Evolutionary conservation across 2,888 invertebrate genomes (phyloP).

Genomic region (Linyphia triangularis): DNA sequence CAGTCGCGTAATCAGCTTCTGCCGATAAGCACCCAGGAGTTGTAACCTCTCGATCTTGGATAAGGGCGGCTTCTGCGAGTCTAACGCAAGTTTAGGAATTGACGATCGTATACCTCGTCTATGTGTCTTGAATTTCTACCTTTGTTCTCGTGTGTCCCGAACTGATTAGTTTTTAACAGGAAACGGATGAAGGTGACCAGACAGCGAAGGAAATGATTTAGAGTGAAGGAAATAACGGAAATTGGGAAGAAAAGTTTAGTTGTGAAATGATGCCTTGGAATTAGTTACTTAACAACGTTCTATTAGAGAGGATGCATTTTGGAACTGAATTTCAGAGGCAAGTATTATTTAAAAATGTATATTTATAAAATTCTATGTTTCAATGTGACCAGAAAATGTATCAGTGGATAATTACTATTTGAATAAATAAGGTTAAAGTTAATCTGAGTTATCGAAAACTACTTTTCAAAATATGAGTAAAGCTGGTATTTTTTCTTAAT

Average conservation of each 20-base stretch:
- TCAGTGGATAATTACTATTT: too few species aligned
- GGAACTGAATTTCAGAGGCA: neutral
- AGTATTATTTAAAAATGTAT: too few species aligned
- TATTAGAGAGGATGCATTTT: too few species aligned
- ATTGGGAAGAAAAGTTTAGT: neutral
- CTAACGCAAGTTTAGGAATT: constrained; percentile 1
- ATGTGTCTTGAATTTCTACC: neutral
- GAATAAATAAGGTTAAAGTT: too few species aligned
- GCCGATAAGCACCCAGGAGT: neutral
- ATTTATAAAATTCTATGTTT: too few species aligned
- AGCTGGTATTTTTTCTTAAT: too few species aligned
- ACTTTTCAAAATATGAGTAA: too few species aligned
- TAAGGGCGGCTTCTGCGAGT: neutral
- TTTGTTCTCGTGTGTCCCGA: neutral
- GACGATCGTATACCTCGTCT: constrained; percentile 22
- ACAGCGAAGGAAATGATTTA: neutral
- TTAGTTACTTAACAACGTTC: too few species aligned
- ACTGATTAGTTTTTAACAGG: neutral
- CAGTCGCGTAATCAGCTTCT: constrained; percentile 20
- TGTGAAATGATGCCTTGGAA: neutral
- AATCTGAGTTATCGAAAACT: too few species aligned
- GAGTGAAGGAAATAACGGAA: neutral
- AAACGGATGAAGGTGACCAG: constrained; percentile 5
- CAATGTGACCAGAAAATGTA: too few species aligned
- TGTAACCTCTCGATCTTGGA: neutral